These are phyloP conservation scores for Clytia hemisphaerica DNA, from an alignment of 30 jellyfish, hydroid and myxozoan species.

Conservation along the genomic window DNA sequence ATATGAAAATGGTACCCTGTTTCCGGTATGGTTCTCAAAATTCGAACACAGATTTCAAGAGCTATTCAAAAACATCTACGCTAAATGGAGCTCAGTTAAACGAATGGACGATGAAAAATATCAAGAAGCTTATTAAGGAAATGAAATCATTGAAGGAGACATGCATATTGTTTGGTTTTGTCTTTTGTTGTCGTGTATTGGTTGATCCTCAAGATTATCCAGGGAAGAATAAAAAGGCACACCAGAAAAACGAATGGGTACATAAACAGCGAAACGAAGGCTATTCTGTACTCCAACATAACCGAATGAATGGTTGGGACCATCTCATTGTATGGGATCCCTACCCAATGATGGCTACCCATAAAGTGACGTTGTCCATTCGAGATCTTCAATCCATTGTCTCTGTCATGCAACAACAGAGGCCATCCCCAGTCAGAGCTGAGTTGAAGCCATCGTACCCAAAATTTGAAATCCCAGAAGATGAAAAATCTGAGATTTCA, in stretches of 20 bases:
- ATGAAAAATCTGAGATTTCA: background rate
- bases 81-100: background rate
- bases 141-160: background rate
- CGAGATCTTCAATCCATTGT: background rate
- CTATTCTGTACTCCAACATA: background rate
- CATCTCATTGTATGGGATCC: conserved; percentile 14
- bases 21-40: background rate
- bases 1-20: background rate
- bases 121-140: background rate
- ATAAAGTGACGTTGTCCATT: background rate
- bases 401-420: too few species aligned
- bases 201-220: conserved; percentile 5
- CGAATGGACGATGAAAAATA: conserved; percentile 12
- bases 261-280: background rate
- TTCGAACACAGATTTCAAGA: background rate
- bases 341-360: conserved; percentile 12
- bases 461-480: background rate
- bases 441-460: background rate
- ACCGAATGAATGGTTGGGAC: conserved; percentile 3
- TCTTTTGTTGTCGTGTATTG: conserved; percentile 3
- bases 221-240: background rate
- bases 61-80: background rate
- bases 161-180: background rate
- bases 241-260: background rate
- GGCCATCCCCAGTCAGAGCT: too few species aligned